A percentile compares a stretch with the other conserved stretches of the same genome.
These are phyloP conservation scores for Antheraea pernyi DNA, from an alignment of 1,140 invertebrate species.

Conservation along the genomic window DNA sequence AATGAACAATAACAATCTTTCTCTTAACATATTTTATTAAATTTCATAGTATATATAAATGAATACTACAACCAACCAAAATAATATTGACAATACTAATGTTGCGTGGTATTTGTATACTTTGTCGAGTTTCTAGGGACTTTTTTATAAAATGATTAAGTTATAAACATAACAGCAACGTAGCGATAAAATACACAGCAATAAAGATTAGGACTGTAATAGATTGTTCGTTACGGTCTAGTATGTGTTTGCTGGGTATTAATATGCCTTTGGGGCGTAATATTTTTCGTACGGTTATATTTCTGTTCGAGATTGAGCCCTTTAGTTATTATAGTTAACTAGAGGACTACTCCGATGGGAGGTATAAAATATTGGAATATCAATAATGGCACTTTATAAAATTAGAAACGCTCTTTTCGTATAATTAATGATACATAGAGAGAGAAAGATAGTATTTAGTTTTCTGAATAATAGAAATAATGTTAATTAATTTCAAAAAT, in stretches of 20 bases:
- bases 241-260: conserved; percentile 21
- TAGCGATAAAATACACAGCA: conserved; percentile 38
- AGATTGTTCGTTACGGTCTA: conserved; percentile 20
- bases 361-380: not conserved
- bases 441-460: too few relatives aligned
- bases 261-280: conserved; percentile 28
- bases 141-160: not conserved
- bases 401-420: too few relatives aligned
- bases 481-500: too few relatives aligned
- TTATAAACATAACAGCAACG: not conserved
- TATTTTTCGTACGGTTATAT: conserved; percentile 16
- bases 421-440: too few relatives aligned
- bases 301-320: not conserved
- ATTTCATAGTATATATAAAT: too few relatives aligned
- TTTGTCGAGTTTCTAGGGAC: not conserved
- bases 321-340: not conserved
- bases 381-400: too few relatives aligned
- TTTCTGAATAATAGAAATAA: too few relatives aligned
- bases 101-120: too few relatives aligned
- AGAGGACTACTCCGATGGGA: not conserved
- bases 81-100: too few relatives aligned
- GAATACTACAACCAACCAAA: too few relatives aligned
- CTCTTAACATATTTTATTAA: too few relatives aligned
- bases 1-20: too few relatives aligned
- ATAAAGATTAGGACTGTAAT: conserved; percentile 38